Evolutionary conservation across 2,888 invertebrate species (phyloP).

Genomic region (Ophion obscuratus): DNA sequence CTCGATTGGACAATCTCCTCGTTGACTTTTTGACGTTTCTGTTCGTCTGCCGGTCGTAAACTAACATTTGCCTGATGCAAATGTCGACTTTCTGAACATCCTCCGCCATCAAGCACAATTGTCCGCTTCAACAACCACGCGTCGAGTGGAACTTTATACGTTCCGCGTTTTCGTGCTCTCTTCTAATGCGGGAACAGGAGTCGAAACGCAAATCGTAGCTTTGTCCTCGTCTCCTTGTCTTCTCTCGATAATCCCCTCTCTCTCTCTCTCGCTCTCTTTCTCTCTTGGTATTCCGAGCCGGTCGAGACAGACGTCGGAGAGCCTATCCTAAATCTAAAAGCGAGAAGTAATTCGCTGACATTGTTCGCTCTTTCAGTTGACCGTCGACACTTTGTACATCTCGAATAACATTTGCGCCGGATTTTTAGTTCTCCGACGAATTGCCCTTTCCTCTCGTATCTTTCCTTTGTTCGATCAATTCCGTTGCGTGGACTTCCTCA

Average conservation of each 20-base stretch:
- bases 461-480: neutral
- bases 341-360: constrained; percentile 79
- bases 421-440: neutral
- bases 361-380: constrained; percentile 71
- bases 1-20: constrained; percentile 39
- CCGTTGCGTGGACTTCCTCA: constrained; percentile 28
- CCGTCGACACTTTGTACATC: constrained; percentile 58
- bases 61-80: constrained; percentile 65
- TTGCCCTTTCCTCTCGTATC: neutral
- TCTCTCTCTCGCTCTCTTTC: neutral
- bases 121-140: constrained; percentile 80
- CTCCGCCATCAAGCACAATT: constrained; percentile 75
- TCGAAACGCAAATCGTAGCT: neutral
- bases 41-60: constrained; percentile 26
- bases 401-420: constrained; percentile 28
- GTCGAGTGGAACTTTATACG: neutral
- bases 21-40: constrained; percentile 42
- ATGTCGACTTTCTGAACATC: constrained; percentile 73
- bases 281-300: constrained; percentile 47
- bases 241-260: constrained; percentile 30
- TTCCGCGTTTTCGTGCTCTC: constrained; percentile 1
- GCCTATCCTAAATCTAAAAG: constrained; percentile 80
- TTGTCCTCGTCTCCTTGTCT: constrained; percentile 5
- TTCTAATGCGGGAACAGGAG: neutral
- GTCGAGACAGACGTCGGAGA: constrained; percentile 51